Base-by-base conservation (phyloP, 1,140 invertebrate species). In the Lepidurus apus region DNA sequence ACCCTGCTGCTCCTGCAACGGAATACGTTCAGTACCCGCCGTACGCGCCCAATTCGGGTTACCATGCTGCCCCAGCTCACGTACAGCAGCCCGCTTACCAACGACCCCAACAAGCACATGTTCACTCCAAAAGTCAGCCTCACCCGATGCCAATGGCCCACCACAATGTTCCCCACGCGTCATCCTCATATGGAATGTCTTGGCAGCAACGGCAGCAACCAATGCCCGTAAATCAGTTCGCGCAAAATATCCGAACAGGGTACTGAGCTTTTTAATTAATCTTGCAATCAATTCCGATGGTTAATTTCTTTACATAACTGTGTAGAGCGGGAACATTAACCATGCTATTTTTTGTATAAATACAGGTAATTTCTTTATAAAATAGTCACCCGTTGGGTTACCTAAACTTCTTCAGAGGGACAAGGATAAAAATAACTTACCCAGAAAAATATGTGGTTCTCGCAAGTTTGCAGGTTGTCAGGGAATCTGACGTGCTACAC, bases 351-450 rank as follows among this genome's bases (percentile, higher is more conserved):
- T 65, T 21, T 65, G 10, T 65, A 65, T 17, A 65, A 65, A 65
- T 65, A 65, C 53, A 65, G 21, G n/a, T 65, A 13, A 13, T 11
- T 11, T 11, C 34, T 65, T n/a, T 17, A n/a, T 13, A 65, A 65
- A 65, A 65, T 65, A 11, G 1, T 65, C 17, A 21, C 53, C 8
- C 1, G 21, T 47, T 34, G 34, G 34, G 34, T 3, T 34, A 34
- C 34, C 34, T 34, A 34, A 34, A 3, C 34, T 34, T 34, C 3
- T 34, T 34, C 6, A 65, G 53, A 21, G 53, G 8, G 13, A 65
- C 7, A 65, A 9, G 53, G 53, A 65, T 65, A 65, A 65, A 65
- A 65, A 65, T 65, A 65, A 65, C 53, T 21, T 21, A 65, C 53
- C 13, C 21, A 21, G 53, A 4, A 9, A 21, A 17, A 21, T 17